Evolutionary conservation across 2,888 invertebrate genomes (phyloP), one percentile per base, ranked within the genome.

Genomic region (Pogonocherus hispidulus): DNA sequence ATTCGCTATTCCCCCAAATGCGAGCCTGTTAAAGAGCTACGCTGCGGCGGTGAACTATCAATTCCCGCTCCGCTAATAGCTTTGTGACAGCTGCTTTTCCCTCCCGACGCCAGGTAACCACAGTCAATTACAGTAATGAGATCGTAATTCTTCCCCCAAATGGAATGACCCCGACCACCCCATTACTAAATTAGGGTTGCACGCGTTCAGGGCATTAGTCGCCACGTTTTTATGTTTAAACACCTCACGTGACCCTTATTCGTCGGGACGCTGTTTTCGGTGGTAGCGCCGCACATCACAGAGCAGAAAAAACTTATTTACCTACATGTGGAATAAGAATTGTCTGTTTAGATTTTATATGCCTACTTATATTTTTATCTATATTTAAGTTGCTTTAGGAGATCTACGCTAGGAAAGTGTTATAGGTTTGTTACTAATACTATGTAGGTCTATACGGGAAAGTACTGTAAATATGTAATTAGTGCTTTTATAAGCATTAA

Each of bases 101-200:
- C 62, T 62, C 32, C 62, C 37, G 27, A 19, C 69, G 56, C 66
- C 66, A 66, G 66, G 70, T 74, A 71, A 77, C 75, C 75, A 64
- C 75, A 73, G 71, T 75, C 77, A 78, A 78, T 78, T 78, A 78
- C 71, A 55, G 75, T 78, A 78, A 78, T 78, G 78, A 77, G 77
- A 64, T 75, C 77, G 74, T 78, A 78, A 77, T 76, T 78, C 76
- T 77, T 75, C 76, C 77, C 75, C 71, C 71, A 67, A 75, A 76
- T 67, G 74, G 73, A 74, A 71, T 70, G 69, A 67, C 70, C 72
- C 67, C 70, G 52, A 70, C 76, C 64, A 70, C 75, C 78, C 78
- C 76, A 78, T 78, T 78, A 78, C 75, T 74, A 76, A 78, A 78
- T 78, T 78, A 78, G 76, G 68, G 73, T 71, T 71, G 75, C 78